phyloP scores from a whole-genome alignment of 2,113 vertebrate genomes.

The Brienomyrus longianalis region DNA sequence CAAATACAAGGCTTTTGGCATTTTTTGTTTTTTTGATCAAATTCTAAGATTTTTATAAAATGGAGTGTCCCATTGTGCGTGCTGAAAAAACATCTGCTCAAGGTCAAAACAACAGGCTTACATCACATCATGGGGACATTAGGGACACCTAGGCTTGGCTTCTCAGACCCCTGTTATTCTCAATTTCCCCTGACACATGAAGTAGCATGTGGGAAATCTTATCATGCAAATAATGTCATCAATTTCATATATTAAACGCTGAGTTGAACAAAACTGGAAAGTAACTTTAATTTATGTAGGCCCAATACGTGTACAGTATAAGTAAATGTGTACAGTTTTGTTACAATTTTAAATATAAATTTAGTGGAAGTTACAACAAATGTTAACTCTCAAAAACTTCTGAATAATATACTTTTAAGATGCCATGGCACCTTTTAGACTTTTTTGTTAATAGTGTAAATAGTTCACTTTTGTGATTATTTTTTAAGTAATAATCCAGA shows the following conservation, averaged over 20 bases:
- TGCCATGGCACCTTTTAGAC: slow-evolving; percentile 62
- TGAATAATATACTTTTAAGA: slow-evolving; percentile 38
- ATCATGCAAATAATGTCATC: not conserved
- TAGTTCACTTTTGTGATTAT: not conserved
- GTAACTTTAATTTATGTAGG: not conserved
- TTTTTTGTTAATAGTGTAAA: not conserved
- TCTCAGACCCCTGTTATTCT: not conserved
- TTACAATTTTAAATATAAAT: not conserved
- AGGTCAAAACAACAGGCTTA: not conserved
- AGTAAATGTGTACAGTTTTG: not conserved
- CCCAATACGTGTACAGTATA: not conserved
- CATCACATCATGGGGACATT: not conserved
- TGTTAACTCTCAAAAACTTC: not conserved
- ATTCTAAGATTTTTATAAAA: not conserved
- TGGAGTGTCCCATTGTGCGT: not conserved
- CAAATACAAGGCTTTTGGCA: not conserved
- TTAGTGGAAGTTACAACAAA: not conserved
- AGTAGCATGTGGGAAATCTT: not conserved
- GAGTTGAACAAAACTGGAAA: not conserved
- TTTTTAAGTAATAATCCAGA: not conserved
- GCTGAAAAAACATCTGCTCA: not conserved
- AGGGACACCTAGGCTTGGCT: not conserved
- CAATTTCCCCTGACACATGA: not conserved
- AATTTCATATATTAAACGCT: not conserved
- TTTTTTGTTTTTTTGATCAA: not conserved